These are phyloP conservation scores for Propithecus perrieri DNA, from an alignment of 2,797 vertebrate species.

Conservation along the genomic window DNA sequence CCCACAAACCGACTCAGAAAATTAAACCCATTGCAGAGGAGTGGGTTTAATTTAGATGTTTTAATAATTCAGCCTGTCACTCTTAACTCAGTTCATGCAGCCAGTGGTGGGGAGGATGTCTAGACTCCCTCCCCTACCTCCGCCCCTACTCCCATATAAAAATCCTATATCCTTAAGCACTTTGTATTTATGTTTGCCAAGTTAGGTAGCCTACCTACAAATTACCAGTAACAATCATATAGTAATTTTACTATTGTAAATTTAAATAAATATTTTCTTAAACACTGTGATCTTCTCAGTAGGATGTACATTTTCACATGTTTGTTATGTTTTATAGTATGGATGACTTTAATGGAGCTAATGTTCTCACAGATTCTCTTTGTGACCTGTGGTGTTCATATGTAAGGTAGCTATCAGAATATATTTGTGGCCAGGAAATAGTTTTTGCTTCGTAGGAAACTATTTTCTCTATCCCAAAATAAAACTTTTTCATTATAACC, in stretches of 20 bases:
- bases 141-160: background rate
- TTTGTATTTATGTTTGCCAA: conserved; percentile 25
- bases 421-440: conserved; percentile 15
- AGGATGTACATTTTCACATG: background rate
- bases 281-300: background rate
- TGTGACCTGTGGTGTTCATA: conserved; percentile 1
- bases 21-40: background rate
- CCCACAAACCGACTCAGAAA: conserved; percentile 13
- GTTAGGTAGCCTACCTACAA: background rate
- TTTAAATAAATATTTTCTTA: conserved; percentile 32
- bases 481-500: background rate
- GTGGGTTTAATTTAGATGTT: background rate
- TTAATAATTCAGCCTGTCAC: conserved; percentile 26
- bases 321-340: conserved; percentile 3
- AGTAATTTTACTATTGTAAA: conserved; percentile 21
- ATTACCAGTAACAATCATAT: background rate
- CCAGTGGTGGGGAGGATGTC: background rate
- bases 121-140: background rate
- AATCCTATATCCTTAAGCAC: background rate
- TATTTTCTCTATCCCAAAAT: background rate
- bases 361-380: background rate
- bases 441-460: conserved; percentile 14
- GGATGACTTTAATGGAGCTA: background rate
- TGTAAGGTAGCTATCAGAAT: conserved; percentile 34
- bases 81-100: background rate